phyloP scores from a whole-genome alignment of 2,113 vertebrate genomes.

The Rhinoptilus africanus region DNA sequence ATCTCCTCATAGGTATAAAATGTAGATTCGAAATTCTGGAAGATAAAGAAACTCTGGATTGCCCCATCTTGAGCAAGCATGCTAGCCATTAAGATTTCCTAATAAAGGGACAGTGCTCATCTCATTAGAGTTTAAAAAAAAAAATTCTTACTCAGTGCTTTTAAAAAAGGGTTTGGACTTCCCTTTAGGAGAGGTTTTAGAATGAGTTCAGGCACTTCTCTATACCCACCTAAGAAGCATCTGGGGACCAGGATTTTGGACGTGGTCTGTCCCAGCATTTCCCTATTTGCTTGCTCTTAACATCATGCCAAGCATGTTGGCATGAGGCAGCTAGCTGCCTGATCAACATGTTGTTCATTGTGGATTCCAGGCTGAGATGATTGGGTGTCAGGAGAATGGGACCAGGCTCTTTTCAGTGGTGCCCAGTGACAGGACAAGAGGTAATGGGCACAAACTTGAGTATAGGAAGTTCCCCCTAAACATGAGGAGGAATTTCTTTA shows the following conservation, averaged over 20 bases:
- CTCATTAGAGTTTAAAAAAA: not conserved
- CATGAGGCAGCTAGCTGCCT: not conserved
- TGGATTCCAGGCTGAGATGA: not conserved
- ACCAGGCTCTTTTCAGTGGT: too few species aligned
- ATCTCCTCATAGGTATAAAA: conserved; percentile 45
- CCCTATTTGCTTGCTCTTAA: not conserved
- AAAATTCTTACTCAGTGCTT: not conserved
- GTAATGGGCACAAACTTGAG: too few species aligned
- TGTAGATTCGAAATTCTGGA: conserved; percentile 4
- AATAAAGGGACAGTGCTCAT: not conserved
- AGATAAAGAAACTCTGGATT: not conserved
- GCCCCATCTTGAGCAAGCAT: not conserved
- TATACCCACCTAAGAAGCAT: not conserved
- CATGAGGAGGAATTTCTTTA: too few species aligned
- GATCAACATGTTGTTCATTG: not conserved
- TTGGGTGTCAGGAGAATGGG: too few species aligned
- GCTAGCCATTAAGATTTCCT: not conserved
- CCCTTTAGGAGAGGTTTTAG: not conserved
- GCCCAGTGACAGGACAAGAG: too few species aligned
- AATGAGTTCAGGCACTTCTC: not conserved
- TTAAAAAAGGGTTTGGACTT: not conserved
- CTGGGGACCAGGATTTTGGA: not conserved
- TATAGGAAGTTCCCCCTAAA: too few species aligned
- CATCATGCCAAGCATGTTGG: not conserved
- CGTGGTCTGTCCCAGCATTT: not conserved